Conservation (phyloP, 2,797 vertebrate genomes). For the Urophycis tenuis region DNA sequence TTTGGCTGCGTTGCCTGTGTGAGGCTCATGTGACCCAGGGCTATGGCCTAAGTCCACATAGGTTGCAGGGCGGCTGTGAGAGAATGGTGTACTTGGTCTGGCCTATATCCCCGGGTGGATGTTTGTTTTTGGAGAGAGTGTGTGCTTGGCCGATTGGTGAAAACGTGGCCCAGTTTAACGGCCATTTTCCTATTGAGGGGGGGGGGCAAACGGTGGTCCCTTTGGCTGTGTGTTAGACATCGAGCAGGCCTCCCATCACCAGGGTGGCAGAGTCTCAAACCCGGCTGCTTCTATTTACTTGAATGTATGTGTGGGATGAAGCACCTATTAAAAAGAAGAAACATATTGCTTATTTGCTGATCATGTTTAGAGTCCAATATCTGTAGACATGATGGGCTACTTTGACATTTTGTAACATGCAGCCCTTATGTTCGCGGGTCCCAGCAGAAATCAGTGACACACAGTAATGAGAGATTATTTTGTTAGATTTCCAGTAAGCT, state of each 20-base stretch:
- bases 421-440: neutral
- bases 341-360: neutral
- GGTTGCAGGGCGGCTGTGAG: conserved; percentile 53
- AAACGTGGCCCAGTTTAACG: conserved; percentile 27
- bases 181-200: conserved; percentile 16
- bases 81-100: conserved; percentile 41
- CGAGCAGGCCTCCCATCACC: conserved; percentile 33
- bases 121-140: conserved; percentile 54
- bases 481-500: neutral
- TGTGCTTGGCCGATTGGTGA: conserved; percentile 46
- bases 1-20: conserved; percentile 25
- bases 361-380: neutral
- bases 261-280: conserved; percentile 35
- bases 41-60: conserved; percentile 34
- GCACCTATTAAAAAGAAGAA: neutral
- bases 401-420: neutral
- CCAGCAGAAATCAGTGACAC: neutral
- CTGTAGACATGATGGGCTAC: neutral
- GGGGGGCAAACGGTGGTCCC: conserved; percentile 29
- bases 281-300: conserved; percentile 13
- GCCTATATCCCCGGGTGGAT: conserved; percentile 50
- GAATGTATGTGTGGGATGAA: neutral
- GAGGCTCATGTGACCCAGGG: conserved; percentile 44
- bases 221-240: conserved; percentile 35
- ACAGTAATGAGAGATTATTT: neutral